Conservation (phyloP, 2,888 invertebrate genomes). For the Glaucopsyche alexis region DNA sequence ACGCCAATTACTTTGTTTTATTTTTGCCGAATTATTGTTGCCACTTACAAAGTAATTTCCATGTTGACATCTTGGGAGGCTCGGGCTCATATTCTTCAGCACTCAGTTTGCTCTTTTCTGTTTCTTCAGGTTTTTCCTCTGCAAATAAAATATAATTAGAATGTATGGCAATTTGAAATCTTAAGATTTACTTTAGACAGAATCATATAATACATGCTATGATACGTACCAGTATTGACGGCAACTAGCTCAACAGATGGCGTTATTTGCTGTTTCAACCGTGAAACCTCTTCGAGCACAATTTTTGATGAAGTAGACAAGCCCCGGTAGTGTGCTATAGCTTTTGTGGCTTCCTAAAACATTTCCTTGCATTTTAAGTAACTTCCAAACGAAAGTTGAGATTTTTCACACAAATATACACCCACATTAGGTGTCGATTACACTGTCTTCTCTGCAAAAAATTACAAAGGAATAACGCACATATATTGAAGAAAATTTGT, state of each 20-base stretch:
- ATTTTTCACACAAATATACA: background rate
- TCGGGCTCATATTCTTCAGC: conserved; percentile 19
- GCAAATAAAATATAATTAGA: background rate
- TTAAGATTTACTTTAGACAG: too few species aligned
- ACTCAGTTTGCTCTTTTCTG: conserved; percentile 28
- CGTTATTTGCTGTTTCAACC: conserved; percentile 57
- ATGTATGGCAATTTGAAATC: too few species aligned
- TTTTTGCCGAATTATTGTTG: too few species aligned
- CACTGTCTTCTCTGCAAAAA: background rate
- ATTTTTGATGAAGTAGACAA: conserved; percentile 53
- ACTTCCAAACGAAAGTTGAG: too few species aligned
- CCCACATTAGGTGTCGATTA: background rate
- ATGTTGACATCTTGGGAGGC: conserved; percentile 20
- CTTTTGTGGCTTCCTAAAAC: conserved; percentile 36
- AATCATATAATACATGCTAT: too few species aligned
- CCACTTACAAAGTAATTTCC: conserved; percentile 30
- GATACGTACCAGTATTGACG: conserved; percentile 46
- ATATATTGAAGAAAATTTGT: background rate
- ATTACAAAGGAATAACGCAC: background rate
- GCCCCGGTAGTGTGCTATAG: conserved; percentile 61
- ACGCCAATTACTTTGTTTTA: too few species aligned
- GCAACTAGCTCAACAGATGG: conserved; percentile 63
- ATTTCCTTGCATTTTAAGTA: background rate
- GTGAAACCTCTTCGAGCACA: conserved; percentile 60
- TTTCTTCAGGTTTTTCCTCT: conserved; percentile 34